These are phyloP conservation scores for Eupithecia inturbata DNA, from an alignment of 2,888 invertebrate species.

Conservation along the genomic window DNA sequence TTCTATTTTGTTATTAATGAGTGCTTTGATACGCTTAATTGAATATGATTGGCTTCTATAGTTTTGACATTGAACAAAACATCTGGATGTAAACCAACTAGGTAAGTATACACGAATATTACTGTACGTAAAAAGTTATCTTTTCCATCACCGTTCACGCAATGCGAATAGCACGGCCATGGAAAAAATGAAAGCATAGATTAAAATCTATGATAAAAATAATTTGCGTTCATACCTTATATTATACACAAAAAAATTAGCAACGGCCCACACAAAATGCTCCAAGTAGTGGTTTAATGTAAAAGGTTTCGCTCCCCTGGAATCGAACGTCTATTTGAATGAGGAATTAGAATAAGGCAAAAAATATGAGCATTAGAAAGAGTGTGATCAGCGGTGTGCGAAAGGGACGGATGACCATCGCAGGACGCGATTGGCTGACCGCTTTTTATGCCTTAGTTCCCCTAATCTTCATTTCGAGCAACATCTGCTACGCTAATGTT, in stretches of 20 bases:
- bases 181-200: constrained; percentile 67
- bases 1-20: constrained; percentile 38
- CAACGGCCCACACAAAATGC: constrained; percentile 23
- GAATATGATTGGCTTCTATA: constrained; percentile 44
- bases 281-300: constrained; percentile 42
- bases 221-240: constrained; percentile 45
- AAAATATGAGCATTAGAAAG: constrained; percentile 83
- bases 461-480: constrained; percentile 82
- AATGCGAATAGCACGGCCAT: constrained; percentile 59
- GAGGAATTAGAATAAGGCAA: constrained; percentile 82
- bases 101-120: constrained; percentile 52
- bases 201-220: constrained; percentile 66
- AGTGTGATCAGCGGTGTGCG: constrained; percentile 58
- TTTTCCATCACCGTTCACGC: constrained; percentile 63
- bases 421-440: constrained; percentile 76
- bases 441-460: constrained; percentile 83
- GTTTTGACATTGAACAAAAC: constrained; percentile 47
- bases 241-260: constrained; percentile 19
- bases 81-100: constrained; percentile 58
- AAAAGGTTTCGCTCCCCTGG: constrained; percentile 76
- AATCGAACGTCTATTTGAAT: constrained; percentile 80
- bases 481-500: constrained; percentile 80
- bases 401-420: constrained; percentile 63
- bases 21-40: constrained; percentile 44
- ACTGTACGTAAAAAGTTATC: constrained; percentile 62